Evolutionary conservation across 2,797 vertebrate species (phyloP).

Genomic region (Eremophila alpestris): DNA sequence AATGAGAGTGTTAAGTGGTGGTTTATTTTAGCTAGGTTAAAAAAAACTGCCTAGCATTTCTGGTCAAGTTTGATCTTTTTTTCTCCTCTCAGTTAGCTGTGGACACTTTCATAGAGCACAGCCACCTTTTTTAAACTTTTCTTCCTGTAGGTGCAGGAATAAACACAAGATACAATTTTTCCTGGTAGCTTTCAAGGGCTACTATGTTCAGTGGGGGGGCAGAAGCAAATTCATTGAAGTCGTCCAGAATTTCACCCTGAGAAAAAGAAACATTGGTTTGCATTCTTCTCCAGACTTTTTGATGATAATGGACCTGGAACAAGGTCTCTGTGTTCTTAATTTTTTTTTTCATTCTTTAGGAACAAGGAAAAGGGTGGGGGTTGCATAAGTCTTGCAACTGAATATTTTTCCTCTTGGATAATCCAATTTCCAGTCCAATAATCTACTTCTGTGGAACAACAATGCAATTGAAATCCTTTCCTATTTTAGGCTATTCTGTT

Average conservation of each 20-base stretch:
- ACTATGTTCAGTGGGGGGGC: neutral
- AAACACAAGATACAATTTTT: neutral
- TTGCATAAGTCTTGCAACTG: neutral
- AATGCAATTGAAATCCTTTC: neutral
- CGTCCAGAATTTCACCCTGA: neutral
- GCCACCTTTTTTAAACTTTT: neutral
- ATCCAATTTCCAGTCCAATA: neutral
- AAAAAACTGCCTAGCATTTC: neutral
- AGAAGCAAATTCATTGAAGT: neutral
- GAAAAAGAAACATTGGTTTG: neutral
- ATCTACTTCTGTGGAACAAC: neutral
- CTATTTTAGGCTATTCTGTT: neutral
- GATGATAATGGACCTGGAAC: neutral
- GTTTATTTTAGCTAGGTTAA: slow-evolving; percentile 20
- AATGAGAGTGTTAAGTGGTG: neutral
- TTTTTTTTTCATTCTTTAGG: neutral
- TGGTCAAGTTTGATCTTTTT: neutral
- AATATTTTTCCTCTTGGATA: slow-evolving; percentile 17
- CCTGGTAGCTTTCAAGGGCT: neutral
- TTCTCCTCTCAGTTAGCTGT: neutral
- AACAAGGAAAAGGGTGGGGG: neutral
- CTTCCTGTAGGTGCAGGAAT: neutral
- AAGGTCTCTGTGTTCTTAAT: neutral
- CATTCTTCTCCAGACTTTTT: slow-evolving; percentile 11
- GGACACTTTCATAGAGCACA: neutral